Evolutionary conservation across 2,113 vertebrate species (phyloP), one percentile per base, ranked within the genome.

Genomic region (Actinemys pallida): DNA sequence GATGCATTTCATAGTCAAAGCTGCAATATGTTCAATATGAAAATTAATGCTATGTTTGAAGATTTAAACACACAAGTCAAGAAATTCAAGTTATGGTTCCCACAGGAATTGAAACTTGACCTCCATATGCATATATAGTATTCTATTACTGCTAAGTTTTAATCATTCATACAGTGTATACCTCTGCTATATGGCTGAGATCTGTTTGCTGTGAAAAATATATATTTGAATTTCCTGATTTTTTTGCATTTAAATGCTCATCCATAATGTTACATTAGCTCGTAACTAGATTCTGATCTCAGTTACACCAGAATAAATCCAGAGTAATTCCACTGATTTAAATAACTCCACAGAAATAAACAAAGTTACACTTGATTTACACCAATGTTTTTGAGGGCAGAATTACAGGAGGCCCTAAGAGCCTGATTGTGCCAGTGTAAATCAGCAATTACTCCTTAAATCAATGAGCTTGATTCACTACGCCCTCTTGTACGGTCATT

Each of bases 1-100:
- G 10, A 47, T 35, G 90, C 0, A 0, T 59, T 69, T 79, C 81
- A 95, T 81, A 95, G 80, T 59, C 87, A 95, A 95, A 94, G 31
- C 65, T 90, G 79, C 91, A 96, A 95, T 93, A 90, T 57, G 47
- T 88, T 95, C 84, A 95, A 90, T 76, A 54, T 69, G 75, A 95
- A 96, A 96, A 96, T 87, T 95, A 95, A 91, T 47, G 88, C 84
- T 87, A 69, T 85, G 50, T 91, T 91, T 93, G 93, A 95, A 91
- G 95, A 97, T 95, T 97, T 93, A 92, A 95, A 95, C 87, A 80
- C 24, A 13, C n/a, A 31, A 1, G 1, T 81, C 88, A 90, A 89
- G 92, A 94, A 94, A 95, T 76, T 93, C 56, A 89, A 95, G 75
- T 93, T 95, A 81, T 12, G 1, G 31, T 69, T 96, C 90, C 85